A percentile compares a stretch with the other conserved stretches of the same genome.
Evolutionary conservation across 2,888 invertebrate species (phyloP).

Genomic region (Drosophila birchii): DNA sequence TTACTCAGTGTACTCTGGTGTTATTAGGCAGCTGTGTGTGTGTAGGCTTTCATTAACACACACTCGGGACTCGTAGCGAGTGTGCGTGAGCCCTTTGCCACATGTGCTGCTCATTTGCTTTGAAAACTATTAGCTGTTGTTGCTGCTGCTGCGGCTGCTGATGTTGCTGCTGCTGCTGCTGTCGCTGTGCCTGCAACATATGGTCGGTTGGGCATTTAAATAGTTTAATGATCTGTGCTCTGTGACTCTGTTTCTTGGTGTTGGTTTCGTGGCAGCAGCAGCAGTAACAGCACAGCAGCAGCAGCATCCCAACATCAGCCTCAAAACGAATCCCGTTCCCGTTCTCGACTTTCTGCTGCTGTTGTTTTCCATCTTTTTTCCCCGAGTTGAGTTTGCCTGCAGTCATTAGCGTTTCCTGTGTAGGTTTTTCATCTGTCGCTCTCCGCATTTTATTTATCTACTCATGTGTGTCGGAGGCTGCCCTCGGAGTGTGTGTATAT

Average conservation of each 20-base stretch:
- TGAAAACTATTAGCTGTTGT: slow-evolving; percentile 78
- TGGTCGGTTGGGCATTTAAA: slow-evolving; percentile 74
- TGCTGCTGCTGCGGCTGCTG: slow-evolving; percentile 30
- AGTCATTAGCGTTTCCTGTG: slow-evolving; percentile 80
- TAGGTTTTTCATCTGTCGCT: slow-evolving; percentile 70
- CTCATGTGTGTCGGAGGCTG: slow-evolving; percentile 19
- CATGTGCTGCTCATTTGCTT: slow-evolving; percentile 78
- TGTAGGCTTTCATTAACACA: slow-evolving; percentile 38
- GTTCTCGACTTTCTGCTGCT: slow-evolving; percentile 18
- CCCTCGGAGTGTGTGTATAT: slow-evolving; percentile 24
- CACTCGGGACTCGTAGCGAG: neutral
- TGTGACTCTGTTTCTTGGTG: slow-evolving; percentile 33
- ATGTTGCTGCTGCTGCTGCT: slow-evolving; percentile 35
- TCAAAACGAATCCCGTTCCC: slow-evolving; percentile 38
- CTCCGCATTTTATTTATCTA: slow-evolving; percentile 28
- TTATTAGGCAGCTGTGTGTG: slow-evolving; percentile 7
- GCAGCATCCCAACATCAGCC: slow-evolving; percentile 17
- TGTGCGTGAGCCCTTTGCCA: slow-evolving; percentile 60
- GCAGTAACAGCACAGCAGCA: slow-evolving; percentile 4
- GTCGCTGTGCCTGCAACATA: slow-evolving; percentile 64
- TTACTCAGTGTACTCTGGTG: slow-evolving; percentile 1
- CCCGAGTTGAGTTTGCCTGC: slow-evolving; percentile 40
- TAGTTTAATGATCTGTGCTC: slow-evolving; percentile 79
- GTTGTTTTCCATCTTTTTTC: slow-evolving; percentile 38
- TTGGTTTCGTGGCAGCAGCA: slow-evolving; percentile 28